Conservation (phyloP, 2,113 vertebrate species). For the Nerophis ophidion region DNA sequence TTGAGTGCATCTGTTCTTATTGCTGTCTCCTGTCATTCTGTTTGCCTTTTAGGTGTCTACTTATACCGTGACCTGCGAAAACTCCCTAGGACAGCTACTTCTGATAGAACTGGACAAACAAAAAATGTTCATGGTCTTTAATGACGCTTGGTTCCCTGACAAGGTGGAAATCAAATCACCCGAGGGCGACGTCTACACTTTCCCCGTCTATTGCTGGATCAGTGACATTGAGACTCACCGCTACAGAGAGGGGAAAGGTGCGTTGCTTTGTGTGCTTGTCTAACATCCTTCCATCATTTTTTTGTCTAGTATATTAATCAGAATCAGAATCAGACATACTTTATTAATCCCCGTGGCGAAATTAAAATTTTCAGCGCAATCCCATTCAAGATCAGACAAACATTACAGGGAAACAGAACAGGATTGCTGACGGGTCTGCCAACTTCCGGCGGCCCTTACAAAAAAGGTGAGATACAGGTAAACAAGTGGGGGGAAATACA, state of each 20-base stretch:
- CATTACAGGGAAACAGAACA: no score
- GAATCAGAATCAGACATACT: no score
- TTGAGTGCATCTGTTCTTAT: no score
- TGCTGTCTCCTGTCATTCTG: not conserved
- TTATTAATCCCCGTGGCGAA: no score
- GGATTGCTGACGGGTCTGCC: no score
- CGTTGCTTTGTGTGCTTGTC: slow-evolving; percentile 1
- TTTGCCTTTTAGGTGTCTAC: slow-evolving; percentile 10
- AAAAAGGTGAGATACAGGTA: no score
- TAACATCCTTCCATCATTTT: not conserved
- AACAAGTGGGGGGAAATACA: no score
- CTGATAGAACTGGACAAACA: slow-evolving; percentile 51
- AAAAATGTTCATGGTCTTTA: not conserved
- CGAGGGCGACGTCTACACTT: slow-evolving; percentile 32
- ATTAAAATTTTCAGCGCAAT: no score
- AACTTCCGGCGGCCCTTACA: no score
- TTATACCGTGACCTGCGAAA: slow-evolving; percentile 27
- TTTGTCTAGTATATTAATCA: no score
- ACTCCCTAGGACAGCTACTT: slow-evolving; percentile 45
- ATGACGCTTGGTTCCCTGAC: slow-evolving; percentile 50
- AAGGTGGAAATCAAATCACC: slow-evolving; percentile 47
- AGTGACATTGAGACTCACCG: slow-evolving; percentile 16
- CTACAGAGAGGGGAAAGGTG: slow-evolving; percentile 57
- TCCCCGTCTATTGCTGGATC: slow-evolving; percentile 60
- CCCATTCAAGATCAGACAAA: no score